Conservation (phyloP, 2,888 invertebrate genomes). For the Pristionchus fissidentatus region DNA sequence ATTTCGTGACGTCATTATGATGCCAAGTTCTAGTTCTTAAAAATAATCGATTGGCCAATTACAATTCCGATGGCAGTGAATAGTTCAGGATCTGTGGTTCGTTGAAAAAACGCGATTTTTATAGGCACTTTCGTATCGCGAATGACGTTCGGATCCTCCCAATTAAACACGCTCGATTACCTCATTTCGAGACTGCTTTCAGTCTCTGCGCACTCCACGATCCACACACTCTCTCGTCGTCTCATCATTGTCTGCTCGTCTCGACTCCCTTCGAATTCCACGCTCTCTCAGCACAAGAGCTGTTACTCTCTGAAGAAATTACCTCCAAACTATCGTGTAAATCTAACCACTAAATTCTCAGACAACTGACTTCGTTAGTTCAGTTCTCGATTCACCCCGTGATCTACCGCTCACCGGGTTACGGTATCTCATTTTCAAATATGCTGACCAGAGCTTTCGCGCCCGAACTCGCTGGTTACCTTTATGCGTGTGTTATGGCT, state of each 20-base stretch:
- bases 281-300: not conserved
- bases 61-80: no score
- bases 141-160: not conserved
- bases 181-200: not conserved
- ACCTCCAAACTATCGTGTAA: slow-evolving; percentile 1
- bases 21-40: no score
- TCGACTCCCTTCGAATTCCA: not conserved
- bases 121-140: no score
- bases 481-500: slow-evolving; percentile 15
- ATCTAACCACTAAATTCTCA: no score
- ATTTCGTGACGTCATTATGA: no score
- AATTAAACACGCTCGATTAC: not conserved
- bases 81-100: no score
- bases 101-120: no score
- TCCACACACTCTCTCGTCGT: not conserved
- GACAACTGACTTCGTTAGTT: not conserved
- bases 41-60: no score
- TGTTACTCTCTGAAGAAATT: not conserved
- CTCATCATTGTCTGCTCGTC: not conserved
- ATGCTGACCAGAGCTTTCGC: not conserved
- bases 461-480: slow-evolving; percentile 16
- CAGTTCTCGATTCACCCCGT: not conserved
- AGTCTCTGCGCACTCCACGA: not conserved
- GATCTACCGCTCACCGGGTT: not conserved
- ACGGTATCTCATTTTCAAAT: not conserved